Percentiles rank a stretch among this genome's conserved stretches.
These are phyloP conservation scores for Heliopora coerulea DNA, from an alignment of 92 coral and sea anemone species.

Conservation along the genomic window DNA sequence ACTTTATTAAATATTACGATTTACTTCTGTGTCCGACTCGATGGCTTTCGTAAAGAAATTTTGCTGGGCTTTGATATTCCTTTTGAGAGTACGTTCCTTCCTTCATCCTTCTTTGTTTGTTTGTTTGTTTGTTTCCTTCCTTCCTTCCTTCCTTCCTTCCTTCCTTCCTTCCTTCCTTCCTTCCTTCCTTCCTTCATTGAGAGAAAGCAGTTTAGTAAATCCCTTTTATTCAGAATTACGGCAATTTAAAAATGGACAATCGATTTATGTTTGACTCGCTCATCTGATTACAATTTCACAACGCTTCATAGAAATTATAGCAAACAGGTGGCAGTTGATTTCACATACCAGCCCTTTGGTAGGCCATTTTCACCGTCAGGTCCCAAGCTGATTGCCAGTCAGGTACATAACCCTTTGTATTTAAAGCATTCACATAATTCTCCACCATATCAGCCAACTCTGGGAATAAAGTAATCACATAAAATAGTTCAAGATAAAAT, in stretches of 20 bases:
- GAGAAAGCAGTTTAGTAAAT: too few relatives aligned
- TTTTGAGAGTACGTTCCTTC: too few relatives aligned
- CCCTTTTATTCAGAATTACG: too few relatives aligned
- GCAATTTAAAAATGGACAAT: too few relatives aligned
- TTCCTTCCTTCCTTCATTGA: not conserved
- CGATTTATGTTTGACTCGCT: too few relatives aligned
- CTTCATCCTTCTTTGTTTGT: not conserved
- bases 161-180: not conserved
- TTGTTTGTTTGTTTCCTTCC: not conserved
- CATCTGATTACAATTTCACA: too few relatives aligned
- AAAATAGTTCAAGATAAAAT: too few relatives aligned
- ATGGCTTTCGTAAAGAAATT: too few relatives aligned
- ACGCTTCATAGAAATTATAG: not conserved
- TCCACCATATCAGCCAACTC: constrained; percentile 36
- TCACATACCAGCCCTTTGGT: constrained; percentile 30
- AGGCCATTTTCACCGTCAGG: constrained; percentile 30
- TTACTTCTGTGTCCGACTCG: too few relatives aligned
- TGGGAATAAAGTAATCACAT: not conserved
- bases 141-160: not conserved
- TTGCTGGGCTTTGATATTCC: too few relatives aligned
- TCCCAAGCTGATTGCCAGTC: constrained; percentile 41
- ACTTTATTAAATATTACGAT: too few relatives aligned
- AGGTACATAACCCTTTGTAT: constrained; percentile 37
- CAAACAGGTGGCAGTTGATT: not conserved
- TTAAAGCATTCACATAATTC: constrained; percentile 16